Percentiles rank a stretch among this genome's conserved stretches.
These are phyloP conservation scores for Acomys russatus DNA, from an alignment of 2,797 vertebrate species.

Conservation along the genomic window DNA sequence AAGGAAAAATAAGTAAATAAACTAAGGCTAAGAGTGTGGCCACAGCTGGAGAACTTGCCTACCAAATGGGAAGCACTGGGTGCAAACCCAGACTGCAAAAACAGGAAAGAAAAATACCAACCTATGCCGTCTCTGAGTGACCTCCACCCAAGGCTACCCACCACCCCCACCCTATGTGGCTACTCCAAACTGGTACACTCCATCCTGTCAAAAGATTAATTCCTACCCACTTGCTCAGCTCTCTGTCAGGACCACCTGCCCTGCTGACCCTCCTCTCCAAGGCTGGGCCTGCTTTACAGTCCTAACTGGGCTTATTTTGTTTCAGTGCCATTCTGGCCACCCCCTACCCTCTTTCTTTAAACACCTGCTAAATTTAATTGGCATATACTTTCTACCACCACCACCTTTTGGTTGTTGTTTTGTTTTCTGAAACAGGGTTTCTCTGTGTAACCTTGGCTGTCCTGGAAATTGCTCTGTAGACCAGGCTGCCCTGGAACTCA, in stretches of 20 bases:
- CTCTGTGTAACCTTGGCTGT: too few species aligned
- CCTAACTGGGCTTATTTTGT: background rate
- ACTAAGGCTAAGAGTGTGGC: background rate
- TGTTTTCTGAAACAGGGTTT: too few species aligned
- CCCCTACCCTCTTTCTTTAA: constrained; percentile 15
- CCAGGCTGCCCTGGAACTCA: background rate
- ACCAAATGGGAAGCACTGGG: background rate
- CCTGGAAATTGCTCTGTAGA: background rate
- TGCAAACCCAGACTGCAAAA: background rate
- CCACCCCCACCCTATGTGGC: background rate
- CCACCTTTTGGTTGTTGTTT: too few species aligned
- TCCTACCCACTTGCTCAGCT: background rate
- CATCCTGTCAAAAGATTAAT: background rate
- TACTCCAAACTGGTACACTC: background rate
- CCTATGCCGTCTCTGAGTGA: background rate
- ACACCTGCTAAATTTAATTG: background rate
- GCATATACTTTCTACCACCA: background rate
- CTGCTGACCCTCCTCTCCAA: background rate
- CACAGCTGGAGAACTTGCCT: background rate
- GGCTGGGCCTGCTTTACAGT: background rate
- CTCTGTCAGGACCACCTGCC: background rate
- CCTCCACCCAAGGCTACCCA: background rate
- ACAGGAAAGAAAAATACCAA: background rate
- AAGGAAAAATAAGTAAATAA: background rate
- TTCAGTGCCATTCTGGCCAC: background rate